Evolutionary conservation across 1,140 invertebrate species (phyloP), one percentile per base, ranked within the genome.

Genomic region (Choristoneura fumiferana): DNA sequence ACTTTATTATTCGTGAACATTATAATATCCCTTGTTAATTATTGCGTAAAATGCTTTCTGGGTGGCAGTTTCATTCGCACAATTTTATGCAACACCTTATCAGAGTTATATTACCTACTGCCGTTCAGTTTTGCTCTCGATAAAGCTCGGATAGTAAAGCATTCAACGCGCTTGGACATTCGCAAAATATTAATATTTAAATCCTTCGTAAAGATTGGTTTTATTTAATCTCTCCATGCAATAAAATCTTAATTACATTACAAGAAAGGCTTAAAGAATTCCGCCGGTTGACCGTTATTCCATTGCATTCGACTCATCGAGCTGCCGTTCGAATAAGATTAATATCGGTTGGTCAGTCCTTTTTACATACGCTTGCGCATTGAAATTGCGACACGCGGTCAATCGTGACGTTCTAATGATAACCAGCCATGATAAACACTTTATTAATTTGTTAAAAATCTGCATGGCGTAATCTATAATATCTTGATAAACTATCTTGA

Each of bases 391-490:
- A 53, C 54, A 65, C 53, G 29, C 38, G 43, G 37, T 57, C 54
- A 60, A 49, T 54, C 63, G 55, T 65, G 38, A 65, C 34, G 45
- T 54, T 45, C 39, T 17, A 33, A 36, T 29, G 45, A 49, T 43
- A 60, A 40, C 18, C 34, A 13, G 52, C 37, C 22, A 37, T 55
- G 34, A 71, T 61, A 67, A 63, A 62, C 14, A 17, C 33, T 49
- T 29, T 35, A 65, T 68, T 63, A 60, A 71, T 63, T 57, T 65
- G 58, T 71, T 60, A 63, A 12, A 33, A 9, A 10, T 49, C 15
- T 12, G 14, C 18, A n/a, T 49, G 43, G 43, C 43, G 18, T 49
- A 49, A 49, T 49, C n/a, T 29, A 29, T 29, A 6, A 29, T n/a
- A n/a, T 49, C 12, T 45, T 45, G 17, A 45, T 18, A 49, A 18